Base-by-base conservation (phyloP, 2,113 vertebrate species). In the Aphelocoma coerulescens region DNA sequence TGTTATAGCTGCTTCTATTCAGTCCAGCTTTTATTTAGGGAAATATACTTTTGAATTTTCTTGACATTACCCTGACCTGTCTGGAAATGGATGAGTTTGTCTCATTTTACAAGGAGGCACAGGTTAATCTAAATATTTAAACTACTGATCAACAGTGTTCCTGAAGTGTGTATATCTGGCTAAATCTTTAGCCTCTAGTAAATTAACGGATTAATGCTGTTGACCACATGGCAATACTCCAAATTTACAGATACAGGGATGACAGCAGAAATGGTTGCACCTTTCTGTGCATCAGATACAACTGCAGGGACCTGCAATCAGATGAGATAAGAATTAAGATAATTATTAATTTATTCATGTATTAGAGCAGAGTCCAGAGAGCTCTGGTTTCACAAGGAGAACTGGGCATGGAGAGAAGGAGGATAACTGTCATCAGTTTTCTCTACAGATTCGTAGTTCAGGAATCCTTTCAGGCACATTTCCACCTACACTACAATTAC, bases 111-210 rank as follows among this genome's bases (percentile, higher is more conserved):
- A 72, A 90, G 52, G 28, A 63, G 21, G 39, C 35, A 39, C 30
- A 39, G 22, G 11, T 63, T 85, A 72, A 68, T 65, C 62, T 72
- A 93, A 96, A 92, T 75, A 90, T 92, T 96, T 96, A 72, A 90
- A 75, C 66, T 52, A 57, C 75, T 51, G 39, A 85, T 77, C 74
- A 75, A 41, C 69, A 92, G 66, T 16, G 4, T 7, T 79, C 27
- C 67, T 61, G 10, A 79, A 82, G 58, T 19, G 27, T 80, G 26
- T 75, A 3, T 17, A 71, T 75, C 55, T 83, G 66, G 66, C 30
- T 83, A 57, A 48, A 1, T 46, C 63, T 41, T 82, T 39, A 79
- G 43, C 32, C n/a, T 66, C 51, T 30, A 11, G 27, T 27, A 82
- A 85, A 85, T 63, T 48, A 95, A 58, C 39, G 85, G 51, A 66